phyloP scores from a whole-genome alignment of 2,113 vertebrate genomes.

The Genyomyrus donnyi region DNA sequence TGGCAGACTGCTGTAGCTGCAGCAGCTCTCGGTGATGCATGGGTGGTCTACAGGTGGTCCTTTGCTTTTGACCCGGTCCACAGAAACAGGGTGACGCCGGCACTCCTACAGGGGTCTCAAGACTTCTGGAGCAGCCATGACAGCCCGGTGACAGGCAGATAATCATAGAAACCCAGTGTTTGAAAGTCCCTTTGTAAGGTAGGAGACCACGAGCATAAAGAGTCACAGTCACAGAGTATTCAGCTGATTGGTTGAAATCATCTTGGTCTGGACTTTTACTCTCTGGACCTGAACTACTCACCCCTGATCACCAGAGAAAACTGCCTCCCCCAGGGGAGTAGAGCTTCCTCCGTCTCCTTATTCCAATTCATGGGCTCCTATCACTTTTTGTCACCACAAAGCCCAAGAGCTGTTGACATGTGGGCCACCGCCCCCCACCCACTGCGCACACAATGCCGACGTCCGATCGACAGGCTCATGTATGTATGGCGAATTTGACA shows the following conservation, averaged over 20 bases:
- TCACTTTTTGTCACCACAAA: constrained; percentile 51
- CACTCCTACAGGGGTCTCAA: background rate
- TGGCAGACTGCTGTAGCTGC: constrained; percentile 16
- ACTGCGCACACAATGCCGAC: constrained; percentile 60
- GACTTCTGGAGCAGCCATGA: background rate
- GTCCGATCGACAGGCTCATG: constrained; percentile 76
- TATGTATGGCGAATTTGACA: constrained; percentile 70
- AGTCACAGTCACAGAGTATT: background rate
- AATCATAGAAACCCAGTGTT: background rate
- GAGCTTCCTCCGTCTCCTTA: constrained; percentile 43
- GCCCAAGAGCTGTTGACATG: constrained; percentile 55
- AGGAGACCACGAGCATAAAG: background rate
- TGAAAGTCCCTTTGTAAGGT: background rate
- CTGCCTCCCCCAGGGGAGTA: background rate
- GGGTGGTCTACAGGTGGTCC: constrained; percentile 45
- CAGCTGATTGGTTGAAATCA: background rate
- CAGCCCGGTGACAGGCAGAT: background rate
- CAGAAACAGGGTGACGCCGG: background rate
- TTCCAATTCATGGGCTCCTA: constrained; percentile 50
- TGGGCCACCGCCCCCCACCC: background rate
- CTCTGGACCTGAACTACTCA: background rate
- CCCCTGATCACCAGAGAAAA: background rate
- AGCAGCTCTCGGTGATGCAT: constrained; percentile 13
- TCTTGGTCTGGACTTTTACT: background rate
- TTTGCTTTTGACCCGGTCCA: background rate